Conservation (phyloP, 92 coral and sea anemone species). For the Meandrina meandrites region DNA sequence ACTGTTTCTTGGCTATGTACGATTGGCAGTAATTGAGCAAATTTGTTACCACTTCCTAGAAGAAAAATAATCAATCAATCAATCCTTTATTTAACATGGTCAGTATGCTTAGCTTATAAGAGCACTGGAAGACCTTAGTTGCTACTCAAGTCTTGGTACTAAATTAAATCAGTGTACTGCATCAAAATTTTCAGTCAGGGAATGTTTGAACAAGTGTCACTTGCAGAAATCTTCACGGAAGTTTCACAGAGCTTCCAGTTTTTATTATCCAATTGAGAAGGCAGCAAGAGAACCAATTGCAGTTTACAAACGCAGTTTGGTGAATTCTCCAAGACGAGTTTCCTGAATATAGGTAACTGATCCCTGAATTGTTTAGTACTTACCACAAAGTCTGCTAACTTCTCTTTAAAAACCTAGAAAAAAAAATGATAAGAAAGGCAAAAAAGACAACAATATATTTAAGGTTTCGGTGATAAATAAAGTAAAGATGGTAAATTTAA, state of each 20-base stretch:
- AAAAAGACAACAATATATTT: not conserved
- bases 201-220: no score
- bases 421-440: not conserved
- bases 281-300: not conserved
- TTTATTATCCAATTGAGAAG: not conserved
- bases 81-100: no score
- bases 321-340: not conserved
- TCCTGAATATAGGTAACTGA: not conserved
- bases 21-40: constrained; percentile 86
- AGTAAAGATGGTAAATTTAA: no score
- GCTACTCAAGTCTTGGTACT: not conserved
- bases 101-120: no score
- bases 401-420: constrained; percentile 71
- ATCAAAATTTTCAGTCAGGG: no score
- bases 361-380: constrained; percentile 37
- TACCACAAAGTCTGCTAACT: constrained; percentile 80
- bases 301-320: not conserved
- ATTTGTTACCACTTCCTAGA: constrained; percentile 71
- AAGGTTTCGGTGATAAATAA: no score
- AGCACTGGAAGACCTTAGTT: not conserved
- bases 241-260: no score
- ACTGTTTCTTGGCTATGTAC: constrained; percentile 90
- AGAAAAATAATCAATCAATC: not conserved
- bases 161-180: no score
- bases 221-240: no score